Evolutionary conservation across 2,113 vertebrate genomes (phyloP).

Genomic region (Neogobius melanostomus): DNA sequence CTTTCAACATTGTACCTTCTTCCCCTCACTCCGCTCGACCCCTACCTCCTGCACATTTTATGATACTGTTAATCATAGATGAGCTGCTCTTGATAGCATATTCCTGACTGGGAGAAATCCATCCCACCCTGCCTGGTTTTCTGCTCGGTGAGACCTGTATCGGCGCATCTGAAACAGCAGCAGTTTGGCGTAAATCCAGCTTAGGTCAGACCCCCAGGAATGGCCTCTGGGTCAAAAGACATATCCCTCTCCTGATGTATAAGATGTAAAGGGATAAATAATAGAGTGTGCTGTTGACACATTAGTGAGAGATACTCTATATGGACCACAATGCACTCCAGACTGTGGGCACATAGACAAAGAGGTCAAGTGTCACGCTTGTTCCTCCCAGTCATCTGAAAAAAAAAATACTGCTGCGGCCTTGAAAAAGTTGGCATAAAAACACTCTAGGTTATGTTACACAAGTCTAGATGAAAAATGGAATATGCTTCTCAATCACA

Average conservation of each 20-base stretch:
- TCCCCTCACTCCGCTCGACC: conserved; percentile 40
- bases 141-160: conserved; percentile 20
- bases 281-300: conserved; percentile 33
- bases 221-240: conserved; percentile 23
- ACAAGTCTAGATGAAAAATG: background rate
- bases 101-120: conserved; percentile 39
- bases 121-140: conserved; percentile 27
- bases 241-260: conserved; percentile 20
- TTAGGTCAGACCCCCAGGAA: conserved; percentile 11
- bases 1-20: conserved; percentile 47
- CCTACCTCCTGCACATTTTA: conserved; percentile 66
- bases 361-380: background rate
- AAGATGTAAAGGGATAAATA: conserved; percentile 52
- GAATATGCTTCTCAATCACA: too few relatives aligned
- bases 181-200: conserved; percentile 12
- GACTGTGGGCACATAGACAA: conserved; percentile 30
- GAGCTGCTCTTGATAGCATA: conserved; percentile 58
- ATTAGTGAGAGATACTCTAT: conserved; percentile 21
- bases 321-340: conserved; percentile 28
- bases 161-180: conserved; percentile 23
- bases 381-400: conserved; percentile 5
- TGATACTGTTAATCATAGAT: conserved; percentile 70
- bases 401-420: conserved; percentile 10
- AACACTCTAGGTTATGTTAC: background rate
- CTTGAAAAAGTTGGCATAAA: background rate